Evolutionary conservation across 2,797 vertebrate genomes (phyloP).

Genomic region (Phyllotis vaccarum): DNA sequence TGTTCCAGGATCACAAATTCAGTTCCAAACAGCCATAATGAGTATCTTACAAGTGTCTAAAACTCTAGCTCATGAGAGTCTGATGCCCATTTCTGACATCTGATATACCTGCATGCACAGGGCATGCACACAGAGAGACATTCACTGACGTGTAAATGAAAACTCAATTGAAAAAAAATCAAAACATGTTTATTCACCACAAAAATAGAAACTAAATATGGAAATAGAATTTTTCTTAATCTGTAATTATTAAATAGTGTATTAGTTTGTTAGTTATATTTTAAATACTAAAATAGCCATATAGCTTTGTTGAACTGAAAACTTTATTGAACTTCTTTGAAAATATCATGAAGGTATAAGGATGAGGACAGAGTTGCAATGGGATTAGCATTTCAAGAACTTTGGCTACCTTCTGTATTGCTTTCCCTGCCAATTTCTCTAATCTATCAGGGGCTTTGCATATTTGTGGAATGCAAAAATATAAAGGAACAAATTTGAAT

Average conservation of each 20-base stretch:
- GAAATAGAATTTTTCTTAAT: not conserved
- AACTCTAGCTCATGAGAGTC: not conserved
- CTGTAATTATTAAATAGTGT: not conserved
- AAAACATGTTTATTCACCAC: not conserved
- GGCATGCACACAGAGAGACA: not conserved
- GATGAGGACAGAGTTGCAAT: not conserved
- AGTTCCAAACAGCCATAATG: not conserved
- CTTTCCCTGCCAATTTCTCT: slow-evolving; percentile 36
- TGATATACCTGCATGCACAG: not conserved
- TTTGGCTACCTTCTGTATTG: not conserved
- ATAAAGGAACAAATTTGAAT: slow-evolving; percentile 59
- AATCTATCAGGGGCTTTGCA: not conserved
- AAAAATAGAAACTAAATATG: slow-evolving; percentile 28
- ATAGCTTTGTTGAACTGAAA: not conserved
- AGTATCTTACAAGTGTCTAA: not conserved
- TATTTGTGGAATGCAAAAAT: slow-evolving; percentile 55
- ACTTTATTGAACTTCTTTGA: not conserved
- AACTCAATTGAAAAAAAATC: not conserved
- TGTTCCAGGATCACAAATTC: not conserved
- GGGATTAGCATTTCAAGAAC: slow-evolving; percentile 42
- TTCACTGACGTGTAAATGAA: not conserved
- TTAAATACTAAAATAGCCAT: not conserved
- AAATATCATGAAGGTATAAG: not conserved
- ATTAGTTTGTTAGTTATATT: not conserved
- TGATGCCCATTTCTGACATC: not conserved